A percentile compares a stretch with the other conserved stretches of the same genome.
These are phyloP conservation scores for Dioctria rufipes DNA, from an alignment of 2,888 invertebrate genomes.

Conservation along the genomic window DNA sequence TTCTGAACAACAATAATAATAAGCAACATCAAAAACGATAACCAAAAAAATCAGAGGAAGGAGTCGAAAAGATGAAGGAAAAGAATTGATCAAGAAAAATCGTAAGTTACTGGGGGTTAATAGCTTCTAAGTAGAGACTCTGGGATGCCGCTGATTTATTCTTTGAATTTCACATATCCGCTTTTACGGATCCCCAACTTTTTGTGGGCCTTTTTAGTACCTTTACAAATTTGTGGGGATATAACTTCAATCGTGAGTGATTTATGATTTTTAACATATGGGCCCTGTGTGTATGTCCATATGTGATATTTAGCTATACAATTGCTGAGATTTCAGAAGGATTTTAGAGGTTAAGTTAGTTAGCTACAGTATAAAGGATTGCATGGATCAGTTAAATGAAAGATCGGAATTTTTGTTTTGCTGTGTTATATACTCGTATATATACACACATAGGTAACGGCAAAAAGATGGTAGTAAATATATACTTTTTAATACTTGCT, in stretches of 20 bases:
- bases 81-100: constrained; percentile 46
- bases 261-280: constrained; percentile 49
- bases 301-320: background rate
- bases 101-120: constrained; percentile 51
- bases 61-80: constrained; percentile 6
- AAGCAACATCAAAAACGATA: constrained; percentile 21
- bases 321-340: no score
- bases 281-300: background rate
- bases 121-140: constrained; percentile 53
- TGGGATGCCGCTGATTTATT: constrained; percentile 51
- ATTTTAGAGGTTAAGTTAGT: no score
- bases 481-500: no score
- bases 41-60: constrained; percentile 3
- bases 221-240: constrained; percentile 53
- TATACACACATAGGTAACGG: no score
- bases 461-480: no score
- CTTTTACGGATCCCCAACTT: constrained; percentile 37
- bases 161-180: constrained; percentile 48
- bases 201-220: constrained; percentile 27
- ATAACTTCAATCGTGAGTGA: constrained; percentile 51
- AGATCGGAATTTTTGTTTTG: no score
- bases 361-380: no score
- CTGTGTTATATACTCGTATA: no score
- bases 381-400: no score
- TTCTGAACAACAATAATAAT: constrained; percentile 48